phyloP scores from a whole-genome alignment of 2,888 invertebrate species.

The Keiferia lycopersicella region DNA sequence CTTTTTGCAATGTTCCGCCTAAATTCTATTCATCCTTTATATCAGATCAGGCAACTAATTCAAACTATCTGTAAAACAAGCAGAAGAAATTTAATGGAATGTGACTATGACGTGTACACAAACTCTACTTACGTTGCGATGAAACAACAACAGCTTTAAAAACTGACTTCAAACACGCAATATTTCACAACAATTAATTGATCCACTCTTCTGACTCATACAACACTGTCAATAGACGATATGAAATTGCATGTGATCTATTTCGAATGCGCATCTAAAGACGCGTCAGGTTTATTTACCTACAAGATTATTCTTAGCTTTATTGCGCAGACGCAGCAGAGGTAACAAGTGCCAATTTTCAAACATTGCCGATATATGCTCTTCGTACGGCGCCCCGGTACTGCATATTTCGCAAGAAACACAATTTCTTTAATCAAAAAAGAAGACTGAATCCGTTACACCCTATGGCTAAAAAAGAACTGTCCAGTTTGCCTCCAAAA shows the following conservation, averaged over 20 bases:
- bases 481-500: no score
- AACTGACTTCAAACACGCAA: background rate
- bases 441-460: no score
- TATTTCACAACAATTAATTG: background rate
- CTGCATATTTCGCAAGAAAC: no score
- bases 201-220: constrained; percentile 1
- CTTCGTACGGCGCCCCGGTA: no score
- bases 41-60: no score
- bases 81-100: no score
- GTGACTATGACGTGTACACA: background rate
- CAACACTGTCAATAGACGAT: constrained; percentile 1
- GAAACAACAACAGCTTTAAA: background rate
- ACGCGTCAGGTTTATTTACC: constrained; percentile 18
- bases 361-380: constrained; percentile 36
- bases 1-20: background rate
- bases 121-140: background rate
- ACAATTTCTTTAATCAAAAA: no score
- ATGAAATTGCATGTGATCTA: constrained; percentile 8
- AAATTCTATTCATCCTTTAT: background rate
- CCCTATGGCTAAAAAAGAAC: no score
- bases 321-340: constrained; percentile 41
- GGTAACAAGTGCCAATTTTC: constrained; percentile 48
- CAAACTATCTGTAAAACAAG: no score
- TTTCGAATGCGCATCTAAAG: constrained; percentile 1
- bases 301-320: constrained; percentile 13